Percentiles rank a stretch among this genome's conserved stretches.
Evolutionary conservation across 2,888 invertebrate species (phyloP).

Genomic region (Ochropleura plecta): DNA sequence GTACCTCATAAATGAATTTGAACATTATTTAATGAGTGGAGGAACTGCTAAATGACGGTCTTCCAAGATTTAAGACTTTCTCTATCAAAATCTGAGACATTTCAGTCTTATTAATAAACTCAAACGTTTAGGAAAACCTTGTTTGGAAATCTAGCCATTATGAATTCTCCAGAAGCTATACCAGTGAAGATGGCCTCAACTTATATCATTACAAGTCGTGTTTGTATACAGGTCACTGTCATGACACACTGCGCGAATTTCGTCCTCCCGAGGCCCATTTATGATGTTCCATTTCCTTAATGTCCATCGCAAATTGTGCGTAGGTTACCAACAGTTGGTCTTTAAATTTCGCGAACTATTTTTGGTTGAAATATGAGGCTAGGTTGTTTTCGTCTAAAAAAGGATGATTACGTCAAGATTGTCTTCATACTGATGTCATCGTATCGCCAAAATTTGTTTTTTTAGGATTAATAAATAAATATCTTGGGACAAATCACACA

Average conservation of each 20-base stretch:
- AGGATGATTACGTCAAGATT: slow-evolving; percentile 7
- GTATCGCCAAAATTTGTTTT: neutral
- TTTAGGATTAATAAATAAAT: too few relatives aligned
- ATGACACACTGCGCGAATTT: slow-evolving; percentile 66
- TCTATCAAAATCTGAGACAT: neutral
- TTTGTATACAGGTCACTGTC: slow-evolving; percentile 69
- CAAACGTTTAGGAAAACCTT: neutral
- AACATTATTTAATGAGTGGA: neutral
- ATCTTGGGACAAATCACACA: too few relatives aligned
- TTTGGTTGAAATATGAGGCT: slow-evolving; percentile 25
- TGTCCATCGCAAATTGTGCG: slow-evolving; percentile 63
- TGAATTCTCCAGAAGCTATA: slow-evolving; percentile 16
- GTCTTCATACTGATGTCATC: slow-evolving; percentile 17
- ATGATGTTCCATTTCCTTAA: slow-evolving; percentile 69
- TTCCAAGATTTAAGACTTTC: neutral
- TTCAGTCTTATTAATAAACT: neutral
- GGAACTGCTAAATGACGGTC: neutral
- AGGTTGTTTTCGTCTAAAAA: slow-evolving; percentile 16
- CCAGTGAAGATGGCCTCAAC: slow-evolving; percentile 5
- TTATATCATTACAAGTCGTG: slow-evolving; percentile 38
- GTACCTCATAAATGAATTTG: neutral
- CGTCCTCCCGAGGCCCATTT: slow-evolving; percentile 61
- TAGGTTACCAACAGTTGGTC: slow-evolving; percentile 59
- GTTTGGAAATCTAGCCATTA: neutral
- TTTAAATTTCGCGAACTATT: slow-evolving; percentile 48